A percentile compares a stretch with the other conserved stretches of the same genome.
These are phyloP conservation scores for Drosophila miranda DNA, from an alignment of 1,140 invertebrate species.

Conservation along the genomic window DNA sequence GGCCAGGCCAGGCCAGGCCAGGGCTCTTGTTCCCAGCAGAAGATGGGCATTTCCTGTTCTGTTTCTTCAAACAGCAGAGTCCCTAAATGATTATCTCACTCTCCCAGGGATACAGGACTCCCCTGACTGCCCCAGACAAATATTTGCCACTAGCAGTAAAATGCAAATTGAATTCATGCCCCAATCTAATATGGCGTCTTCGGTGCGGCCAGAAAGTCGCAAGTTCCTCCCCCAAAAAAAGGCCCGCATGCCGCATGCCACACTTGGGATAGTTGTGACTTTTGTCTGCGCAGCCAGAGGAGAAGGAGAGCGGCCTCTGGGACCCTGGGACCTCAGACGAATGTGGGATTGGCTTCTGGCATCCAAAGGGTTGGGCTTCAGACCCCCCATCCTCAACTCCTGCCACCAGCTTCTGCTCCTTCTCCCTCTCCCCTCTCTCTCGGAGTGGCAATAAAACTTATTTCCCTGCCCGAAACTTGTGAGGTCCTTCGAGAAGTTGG, in stretches of 20 bases:
- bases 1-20: too few relatives aligned
- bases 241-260: conserved; percentile 42
- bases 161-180: conserved; percentile 70
- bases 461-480: conserved; percentile 16
- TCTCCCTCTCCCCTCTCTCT: too few relatives aligned
- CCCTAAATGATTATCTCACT: conserved; percentile 30
- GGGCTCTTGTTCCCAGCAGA: conserved; percentile 1
- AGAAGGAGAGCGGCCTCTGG: too few relatives aligned
- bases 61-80: conserved; percentile 5
- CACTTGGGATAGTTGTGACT: conserved; percentile 78
- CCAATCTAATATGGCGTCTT: conserved; percentile 73
- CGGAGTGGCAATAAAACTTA: conserved; percentile 52
- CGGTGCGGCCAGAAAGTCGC: conserved; percentile 68
- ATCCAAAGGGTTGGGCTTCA: conserved; percentile 26
- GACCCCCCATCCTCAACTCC: neutral
- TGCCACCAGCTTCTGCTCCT: too few relatives aligned
- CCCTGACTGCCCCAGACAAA: conserved; percentile 34
- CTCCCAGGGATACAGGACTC: neutral
- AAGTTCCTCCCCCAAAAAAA: conserved; percentile 11
- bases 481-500: conserved; percentile 11
- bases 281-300: conserved; percentile 52
- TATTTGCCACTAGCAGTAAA: conserved; percentile 74
- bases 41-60: conserved; percentile 3
- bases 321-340: conserved; percentile 13
- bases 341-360: conserved; percentile 63